These are phyloP conservation scores for Colletes gigas DNA, from an alignment of 1,140 invertebrate genomes.

Conservation along the genomic window DNA sequence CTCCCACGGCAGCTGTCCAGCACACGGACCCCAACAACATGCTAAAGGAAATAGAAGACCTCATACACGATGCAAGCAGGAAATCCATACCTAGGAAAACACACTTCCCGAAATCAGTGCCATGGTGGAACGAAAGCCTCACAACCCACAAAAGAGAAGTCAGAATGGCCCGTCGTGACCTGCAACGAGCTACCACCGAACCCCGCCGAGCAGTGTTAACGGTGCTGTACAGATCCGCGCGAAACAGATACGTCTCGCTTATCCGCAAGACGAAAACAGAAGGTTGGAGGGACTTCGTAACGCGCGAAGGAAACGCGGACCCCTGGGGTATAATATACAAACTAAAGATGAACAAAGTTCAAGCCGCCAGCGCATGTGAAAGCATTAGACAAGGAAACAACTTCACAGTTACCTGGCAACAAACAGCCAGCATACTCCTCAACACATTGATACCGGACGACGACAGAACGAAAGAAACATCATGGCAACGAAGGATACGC, in stretches of 20 bases:
- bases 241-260: not conserved
- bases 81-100: not conserved
- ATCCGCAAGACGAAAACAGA: not conserved
- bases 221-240: no score
- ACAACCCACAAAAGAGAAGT: no score
- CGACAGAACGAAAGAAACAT: not conserved
- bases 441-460: not conserved
- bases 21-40: no score
- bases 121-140: no score
- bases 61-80: not conserved
- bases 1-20: no score
- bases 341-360: not conserved
- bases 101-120: not conserved
- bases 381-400: not conserved
- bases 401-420: not conserved
- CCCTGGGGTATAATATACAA: not conserved
- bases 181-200: no score
- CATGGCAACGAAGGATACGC: not conserved
- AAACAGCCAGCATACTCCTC: not conserved
- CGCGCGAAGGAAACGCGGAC: not conserved
- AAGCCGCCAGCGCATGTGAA: not conserved
- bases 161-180: no score
- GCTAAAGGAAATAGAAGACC: no score
- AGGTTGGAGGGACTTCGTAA: not conserved
- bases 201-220: no score